Evolutionary conservation across 1,140 invertebrate genomes (phyloP).

Genomic region (Watersipora subatra): DNA sequence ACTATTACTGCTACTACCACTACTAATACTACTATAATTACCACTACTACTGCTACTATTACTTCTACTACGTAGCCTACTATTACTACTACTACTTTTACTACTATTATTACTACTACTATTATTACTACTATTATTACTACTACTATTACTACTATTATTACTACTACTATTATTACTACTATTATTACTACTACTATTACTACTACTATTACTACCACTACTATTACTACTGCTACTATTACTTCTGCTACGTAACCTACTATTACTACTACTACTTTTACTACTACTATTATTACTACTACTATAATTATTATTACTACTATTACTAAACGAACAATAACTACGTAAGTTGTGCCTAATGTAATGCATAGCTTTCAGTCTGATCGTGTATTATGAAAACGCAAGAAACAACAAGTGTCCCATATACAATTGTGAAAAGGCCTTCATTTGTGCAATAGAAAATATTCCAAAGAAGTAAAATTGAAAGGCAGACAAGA

Average conservation of each 20-base stretch:
- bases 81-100: conserved; percentile 4
- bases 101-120: conserved; percentile 10
- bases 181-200: conserved; percentile 4
- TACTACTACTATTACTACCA: conserved; percentile 5
- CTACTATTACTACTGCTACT: neutral
- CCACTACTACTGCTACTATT: conserved; percentile 6
- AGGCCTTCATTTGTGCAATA: too few relatives aligned
- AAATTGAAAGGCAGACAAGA: too few relatives aligned
- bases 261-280: neutral
- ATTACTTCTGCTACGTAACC: neutral
- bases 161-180: conserved; percentile 10
- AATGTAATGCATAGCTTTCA: too few relatives aligned
- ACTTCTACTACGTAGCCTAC: conserved; percentile 10
- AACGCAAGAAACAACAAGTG: too few relatives aligned
- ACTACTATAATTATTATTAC: neutral
- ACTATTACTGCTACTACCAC: too few relatives aligned
- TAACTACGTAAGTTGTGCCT: too few relatives aligned
- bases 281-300: neutral
- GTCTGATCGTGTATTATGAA: too few relatives aligned
- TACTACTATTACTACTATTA: conserved; percentile 2
- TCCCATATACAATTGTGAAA: too few relatives aligned
- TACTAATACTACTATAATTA: conserved; percentile 9
- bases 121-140: conserved; percentile 8
- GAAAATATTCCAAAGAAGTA: too few relatives aligned
- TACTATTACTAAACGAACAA: too few relatives aligned